A percentile compares a stretch with the other conserved stretches of the same genome.
Conservation (phyloP, 1,140 invertebrate species). For the Eumeta japonica region DNA sequence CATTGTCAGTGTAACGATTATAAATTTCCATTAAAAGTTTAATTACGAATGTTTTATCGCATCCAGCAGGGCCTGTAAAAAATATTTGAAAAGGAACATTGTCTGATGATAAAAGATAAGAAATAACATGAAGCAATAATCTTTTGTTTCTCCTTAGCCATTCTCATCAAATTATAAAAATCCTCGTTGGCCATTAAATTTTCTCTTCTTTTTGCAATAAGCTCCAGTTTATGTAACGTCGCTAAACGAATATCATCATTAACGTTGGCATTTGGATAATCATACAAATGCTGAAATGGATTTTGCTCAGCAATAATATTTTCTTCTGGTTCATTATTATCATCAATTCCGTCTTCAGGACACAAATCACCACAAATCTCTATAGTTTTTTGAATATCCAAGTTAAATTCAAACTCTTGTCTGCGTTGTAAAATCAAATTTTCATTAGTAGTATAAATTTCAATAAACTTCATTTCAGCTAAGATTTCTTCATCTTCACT, state of each 20-base stretch:
- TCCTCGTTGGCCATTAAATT: neutral
- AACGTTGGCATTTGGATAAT: neutral
- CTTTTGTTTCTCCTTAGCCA: neutral
- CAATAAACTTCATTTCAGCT: constrained; percentile 21
- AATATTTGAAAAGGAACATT: constrained; percentile 9
- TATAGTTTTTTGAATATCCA: constrained; percentile 21
- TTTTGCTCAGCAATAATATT: too few relatives aligned
- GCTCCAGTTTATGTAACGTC: neutral
- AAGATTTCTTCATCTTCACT: constrained; percentile 25
- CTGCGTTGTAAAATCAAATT: constrained; percentile 15
- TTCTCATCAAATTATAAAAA: neutral
- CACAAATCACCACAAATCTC: constrained; percentile 18
- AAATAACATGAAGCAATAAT: neutral
- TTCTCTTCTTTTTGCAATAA: neutral
- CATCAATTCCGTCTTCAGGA: constrained; percentile 11
- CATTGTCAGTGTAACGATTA: constrained; percentile 11
- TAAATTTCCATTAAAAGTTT: constrained; percentile 26
- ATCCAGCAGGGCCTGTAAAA: constrained; percentile 8
- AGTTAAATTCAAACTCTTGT: constrained; percentile 22
- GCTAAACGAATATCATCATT: neutral
- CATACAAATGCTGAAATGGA: neutral
- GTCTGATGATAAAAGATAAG: neutral
- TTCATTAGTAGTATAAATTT: constrained; percentile 19
- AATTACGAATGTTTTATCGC: constrained; percentile 19
- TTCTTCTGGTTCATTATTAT: neutral